These are phyloP conservation scores for Aldabrachelys gigantea DNA, from an alignment of 2,113 vertebrate species.

Conservation along the genomic window DNA sequence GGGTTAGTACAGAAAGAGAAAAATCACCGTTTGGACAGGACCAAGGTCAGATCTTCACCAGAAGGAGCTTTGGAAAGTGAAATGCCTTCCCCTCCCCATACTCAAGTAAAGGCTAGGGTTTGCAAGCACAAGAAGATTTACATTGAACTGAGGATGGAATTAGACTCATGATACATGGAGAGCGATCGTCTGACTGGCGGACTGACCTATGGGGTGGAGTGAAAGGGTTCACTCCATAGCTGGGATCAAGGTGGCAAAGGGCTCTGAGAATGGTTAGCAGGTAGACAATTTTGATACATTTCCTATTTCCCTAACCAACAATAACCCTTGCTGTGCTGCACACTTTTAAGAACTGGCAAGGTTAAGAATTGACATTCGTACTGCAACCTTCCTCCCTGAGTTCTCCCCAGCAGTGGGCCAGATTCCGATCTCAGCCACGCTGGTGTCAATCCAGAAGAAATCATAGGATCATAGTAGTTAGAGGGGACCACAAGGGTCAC, in stretches of 20 bases:
- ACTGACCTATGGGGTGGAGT: accelerated
- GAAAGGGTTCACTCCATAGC: neutral
- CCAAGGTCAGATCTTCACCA: accelerated
- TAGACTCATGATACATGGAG: accelerated
- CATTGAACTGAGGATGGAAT: neutral
- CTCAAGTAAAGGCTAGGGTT: conserved; percentile 37
- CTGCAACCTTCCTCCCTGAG: too few relatives aligned
- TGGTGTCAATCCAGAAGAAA: neutral
- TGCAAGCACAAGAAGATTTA: conserved; percentile 21
- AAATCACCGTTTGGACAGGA: neutral
- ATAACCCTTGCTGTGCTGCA: neutral
- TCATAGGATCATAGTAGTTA: neutral
- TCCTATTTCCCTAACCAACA: neutral
- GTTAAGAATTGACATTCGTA: too few relatives aligned
- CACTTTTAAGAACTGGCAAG: neutral
- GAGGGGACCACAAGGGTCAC: too few relatives aligned
- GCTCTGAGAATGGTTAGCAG: neutral
- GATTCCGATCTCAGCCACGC: too few relatives aligned
- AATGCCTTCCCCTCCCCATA: accelerated
- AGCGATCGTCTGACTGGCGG: neutral
- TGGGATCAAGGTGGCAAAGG: neutral
- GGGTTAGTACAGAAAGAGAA: neutral
- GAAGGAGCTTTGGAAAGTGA: neutral
- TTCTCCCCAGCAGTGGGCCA: too few relatives aligned
- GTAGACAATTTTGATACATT: neutral